A percentile compares a stretch with the other conserved stretches of the same genome.
Evolutionary conservation across 2,113 vertebrate genomes (phyloP).

Genomic region (Corapipo altera): DNA sequence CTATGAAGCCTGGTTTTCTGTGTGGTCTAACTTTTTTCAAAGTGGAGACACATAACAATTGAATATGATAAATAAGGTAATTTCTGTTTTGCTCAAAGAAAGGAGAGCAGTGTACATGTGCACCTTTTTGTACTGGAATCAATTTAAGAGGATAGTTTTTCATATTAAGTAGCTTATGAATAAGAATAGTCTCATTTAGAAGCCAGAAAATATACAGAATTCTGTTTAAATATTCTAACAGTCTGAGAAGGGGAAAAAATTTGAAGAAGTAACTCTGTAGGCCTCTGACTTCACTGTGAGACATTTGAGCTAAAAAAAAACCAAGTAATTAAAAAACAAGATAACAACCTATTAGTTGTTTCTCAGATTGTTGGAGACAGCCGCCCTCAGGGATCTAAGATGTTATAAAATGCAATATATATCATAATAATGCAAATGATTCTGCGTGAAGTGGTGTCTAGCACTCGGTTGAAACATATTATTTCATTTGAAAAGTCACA

Average conservation of each 20-base stretch:
- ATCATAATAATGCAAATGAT: background rate
- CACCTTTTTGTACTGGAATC: background rate
- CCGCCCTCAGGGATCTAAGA: background rate
- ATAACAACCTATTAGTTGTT: background rate
- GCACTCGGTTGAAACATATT: background rate
- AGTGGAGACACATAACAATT: background rate
- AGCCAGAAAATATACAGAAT: background rate
- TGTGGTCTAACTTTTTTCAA: background rate
- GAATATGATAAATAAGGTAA: background rate
- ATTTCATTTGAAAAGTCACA: background rate
- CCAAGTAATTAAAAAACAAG: background rate
- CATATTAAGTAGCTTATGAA: background rate
- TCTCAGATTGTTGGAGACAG: background rate
- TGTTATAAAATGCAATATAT: background rate
- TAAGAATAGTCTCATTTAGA: background rate
- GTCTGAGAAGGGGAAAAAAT: background rate
- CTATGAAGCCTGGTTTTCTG: background rate
- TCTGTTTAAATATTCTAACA: background rate
- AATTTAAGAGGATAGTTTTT: background rate
- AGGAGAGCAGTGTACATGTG: background rate
- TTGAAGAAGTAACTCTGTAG: background rate
- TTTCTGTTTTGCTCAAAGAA: background rate
- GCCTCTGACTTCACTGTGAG: background rate
- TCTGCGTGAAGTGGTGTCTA: background rate
- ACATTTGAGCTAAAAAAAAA: background rate